Percentiles rank a stretch among this genome's conserved stretches.
Conservation (phyloP, 1,140 invertebrate species). For the Neodiprion fabricii region DNA sequence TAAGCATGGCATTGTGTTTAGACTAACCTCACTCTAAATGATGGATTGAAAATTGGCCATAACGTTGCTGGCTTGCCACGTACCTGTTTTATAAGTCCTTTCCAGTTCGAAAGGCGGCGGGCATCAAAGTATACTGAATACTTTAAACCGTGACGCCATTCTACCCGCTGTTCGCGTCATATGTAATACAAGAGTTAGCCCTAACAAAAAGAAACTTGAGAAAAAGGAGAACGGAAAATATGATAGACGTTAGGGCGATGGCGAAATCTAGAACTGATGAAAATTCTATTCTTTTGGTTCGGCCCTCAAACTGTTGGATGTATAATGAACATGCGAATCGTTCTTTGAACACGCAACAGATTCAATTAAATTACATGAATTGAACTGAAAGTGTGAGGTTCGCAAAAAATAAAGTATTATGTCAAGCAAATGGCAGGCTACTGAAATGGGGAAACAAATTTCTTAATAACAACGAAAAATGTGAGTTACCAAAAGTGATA, state of each 20-base stretch:
- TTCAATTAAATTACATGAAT: not conserved
- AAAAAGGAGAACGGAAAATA: not conserved
- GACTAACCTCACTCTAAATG: too few relatives aligned
- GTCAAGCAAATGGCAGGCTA: not conserved
- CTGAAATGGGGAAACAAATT: slow-evolving; percentile 3
- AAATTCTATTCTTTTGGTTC: not conserved
- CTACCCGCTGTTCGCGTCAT: not conserved
- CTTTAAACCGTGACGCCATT: not conserved
- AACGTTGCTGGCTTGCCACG: not conserved
- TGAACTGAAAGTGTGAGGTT: not conserved
- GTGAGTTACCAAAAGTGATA: slow-evolving; percentile 7
- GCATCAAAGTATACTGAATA: not conserved
- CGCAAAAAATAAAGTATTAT: not conserved
- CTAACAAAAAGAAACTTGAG: not conserved
- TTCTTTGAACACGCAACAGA: slow-evolving; percentile 2
- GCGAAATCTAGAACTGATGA: not conserved
- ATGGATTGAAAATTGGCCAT: too few relatives aligned
- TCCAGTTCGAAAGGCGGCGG: not conserved
- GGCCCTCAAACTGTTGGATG: not conserved
- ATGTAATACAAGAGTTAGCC: not conserved
- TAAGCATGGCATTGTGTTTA: too few relatives aligned
- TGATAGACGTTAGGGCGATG: not conserved
- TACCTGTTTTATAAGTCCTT: not conserved
- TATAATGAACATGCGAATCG: not conserved
- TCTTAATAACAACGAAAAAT: slow-evolving; percentile 8